A percentile compares a stretch with the other conserved stretches of the same genome.
phyloP scores from a whole-genome alignment of 2,113 vertebrate genomes.

The Cettia cetti region DNA sequence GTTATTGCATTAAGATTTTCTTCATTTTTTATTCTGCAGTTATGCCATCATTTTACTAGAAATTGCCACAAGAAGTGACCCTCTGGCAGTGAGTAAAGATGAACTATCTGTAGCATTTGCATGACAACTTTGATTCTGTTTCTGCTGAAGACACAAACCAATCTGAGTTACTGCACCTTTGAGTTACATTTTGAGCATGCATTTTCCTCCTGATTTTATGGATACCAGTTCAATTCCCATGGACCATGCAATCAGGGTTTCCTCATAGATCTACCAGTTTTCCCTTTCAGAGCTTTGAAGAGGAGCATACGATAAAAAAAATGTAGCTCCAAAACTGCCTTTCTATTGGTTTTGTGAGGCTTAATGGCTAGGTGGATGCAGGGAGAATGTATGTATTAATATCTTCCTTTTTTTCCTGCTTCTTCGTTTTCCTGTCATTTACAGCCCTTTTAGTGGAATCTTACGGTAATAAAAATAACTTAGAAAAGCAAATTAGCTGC shows the following conservation, averaged over 20 bases:
- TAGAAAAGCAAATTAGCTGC: neutral
- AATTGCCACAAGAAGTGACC: constrained; percentile 80
- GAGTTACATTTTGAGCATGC: neutral
- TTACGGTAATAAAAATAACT: neutral
- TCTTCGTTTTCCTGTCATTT: neutral
- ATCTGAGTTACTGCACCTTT: neutral
- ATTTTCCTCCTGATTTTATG: neutral
- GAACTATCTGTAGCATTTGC: neutral
- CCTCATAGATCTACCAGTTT: neutral
- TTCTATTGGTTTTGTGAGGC: neutral
- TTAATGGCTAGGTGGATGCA: neutral
- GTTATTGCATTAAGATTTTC: neutral
- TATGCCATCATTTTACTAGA: constrained; percentile 85
- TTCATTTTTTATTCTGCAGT: constrained; percentile 62
- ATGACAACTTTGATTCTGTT: neutral
- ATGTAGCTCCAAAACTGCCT: neutral
- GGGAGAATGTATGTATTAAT: neutral
- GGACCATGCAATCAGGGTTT: neutral
- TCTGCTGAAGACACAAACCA: neutral
- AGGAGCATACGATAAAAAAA: neutral
- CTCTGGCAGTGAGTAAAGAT: constrained; percentile 74
- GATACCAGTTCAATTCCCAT: neutral
- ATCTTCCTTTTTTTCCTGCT: neutral
- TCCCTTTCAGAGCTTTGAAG: neutral
- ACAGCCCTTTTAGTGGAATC: neutral